Base-by-base conservation (phyloP, 2,888 invertebrate genomes). In the Cybosia mesomella region DNA sequence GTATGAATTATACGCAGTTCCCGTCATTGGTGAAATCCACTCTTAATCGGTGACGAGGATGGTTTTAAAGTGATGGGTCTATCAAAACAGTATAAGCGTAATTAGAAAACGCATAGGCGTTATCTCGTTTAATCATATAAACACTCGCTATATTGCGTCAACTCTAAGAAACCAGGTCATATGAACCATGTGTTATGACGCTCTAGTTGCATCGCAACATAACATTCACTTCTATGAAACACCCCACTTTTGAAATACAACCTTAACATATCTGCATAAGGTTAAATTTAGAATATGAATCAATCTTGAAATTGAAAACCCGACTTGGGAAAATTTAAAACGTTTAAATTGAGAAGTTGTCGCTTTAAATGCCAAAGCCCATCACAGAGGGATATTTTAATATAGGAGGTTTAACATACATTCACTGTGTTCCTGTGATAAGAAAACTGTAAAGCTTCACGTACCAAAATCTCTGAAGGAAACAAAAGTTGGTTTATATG, bases 81-180 rank as follows among this genome's bases (percentile, higher is more conserved):
- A n/a, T 49, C 49, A 49, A 49, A 43, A 15, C 15, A 15, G 49
- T 28, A 32, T 1, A 32, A 49, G 28, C 13, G 15, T 32, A 5
- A 15, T 8, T 53, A 34, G 7, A 18, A 58, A 58, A 58, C 58
- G 15, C 32, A 34, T 58, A 58, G 18, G 11, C 28, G 32, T 55
- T 32, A 32, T 58, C 18, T 58, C n/a, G 15, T 13, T 34, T 21
- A 11, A 63, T 63, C 15, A 4, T 22, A 34, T 39, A 39, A 59
- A 34, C 53, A 53, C 32, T 32, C 53, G n/a, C 13, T 22, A 11
- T 13, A 24, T 61, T 61, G 39, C 61, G n/a, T 28, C 28, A 61
- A 61, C 18, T 11, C 2, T 15, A 22, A 62, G 62, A 62, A 62
- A 62, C 34, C 53, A 62, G 62, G 62, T 62, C 62, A 63, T 63